Evolutionary conservation across 1,140 invertebrate genomes (phyloP).

Genomic region (Drosophila pandora): DNA sequence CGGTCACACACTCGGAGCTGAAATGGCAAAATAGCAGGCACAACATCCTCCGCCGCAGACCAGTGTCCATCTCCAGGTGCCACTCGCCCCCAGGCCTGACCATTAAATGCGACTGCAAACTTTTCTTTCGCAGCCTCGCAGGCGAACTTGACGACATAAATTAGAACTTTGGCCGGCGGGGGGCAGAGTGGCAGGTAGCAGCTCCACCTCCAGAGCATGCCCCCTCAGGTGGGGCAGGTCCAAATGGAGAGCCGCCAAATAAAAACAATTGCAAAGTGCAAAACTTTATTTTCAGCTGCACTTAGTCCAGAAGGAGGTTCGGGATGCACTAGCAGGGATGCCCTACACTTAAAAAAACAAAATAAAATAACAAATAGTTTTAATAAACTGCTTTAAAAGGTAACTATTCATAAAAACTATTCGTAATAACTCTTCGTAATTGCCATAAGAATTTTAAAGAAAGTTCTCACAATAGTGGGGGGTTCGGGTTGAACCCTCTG

Average conservation of each 20-base stretch:
- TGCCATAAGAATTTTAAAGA: no score
- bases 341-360: no score
- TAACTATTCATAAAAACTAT: no score
- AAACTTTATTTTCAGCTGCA: slow-evolving; percentile 45
- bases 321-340: no score
- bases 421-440: no score
- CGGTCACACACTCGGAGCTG: slow-evolving; percentile 44
- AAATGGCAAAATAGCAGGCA: slow-evolving; percentile 20
- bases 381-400: no score
- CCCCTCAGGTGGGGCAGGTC: slow-evolving; percentile 18
- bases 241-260: slow-evolving; percentile 24
- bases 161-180: slow-evolving; percentile 67
- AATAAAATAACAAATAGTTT: no score
- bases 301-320: slow-evolving; percentile 32
- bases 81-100: slow-evolving; percentile 25
- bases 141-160: slow-evolving; percentile 62
- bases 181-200: no score
- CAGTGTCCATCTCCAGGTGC: slow-evolving; percentile 36
- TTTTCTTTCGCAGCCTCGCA: slow-evolving; percentile 34
- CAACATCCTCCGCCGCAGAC: slow-evolving; percentile 8
- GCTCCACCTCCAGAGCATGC: slow-evolving; percentile 1
- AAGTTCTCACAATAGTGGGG: no score
- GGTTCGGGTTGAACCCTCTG: no score
- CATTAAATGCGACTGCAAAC: slow-evolving; percentile 61
- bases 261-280: slow-evolving; percentile 63